Evolutionary conservation across 1,140 invertebrate species (phyloP), one percentile per base, ranked within the genome.

Genomic region (Polyergus mexicanus): DNA sequence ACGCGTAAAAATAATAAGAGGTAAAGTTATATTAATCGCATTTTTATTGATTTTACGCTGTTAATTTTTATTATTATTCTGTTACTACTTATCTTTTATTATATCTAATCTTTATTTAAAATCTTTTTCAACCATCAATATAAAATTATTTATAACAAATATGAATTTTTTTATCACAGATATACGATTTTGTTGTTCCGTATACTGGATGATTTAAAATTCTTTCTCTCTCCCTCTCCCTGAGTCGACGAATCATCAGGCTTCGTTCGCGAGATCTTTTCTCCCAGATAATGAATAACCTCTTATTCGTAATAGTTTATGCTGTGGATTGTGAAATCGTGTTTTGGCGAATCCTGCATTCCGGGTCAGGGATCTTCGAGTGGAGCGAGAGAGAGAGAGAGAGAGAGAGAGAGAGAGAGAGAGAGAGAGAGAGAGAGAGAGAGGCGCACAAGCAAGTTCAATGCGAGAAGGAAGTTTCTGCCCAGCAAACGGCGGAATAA

Each of bases 381-480:
- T 32, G 65, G 66, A 85, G 69, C 28, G 68, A 68, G 63, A 38
- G 35, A 38, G 35, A 38, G 1, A 28, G 38, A 41, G 41, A 38
- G 7, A 10, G 41, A 41, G 10, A 0, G 41, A 47, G 4, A 47
- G 47, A 51, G 47, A n/a, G n/a, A n/a, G 68, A 68, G 63, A 38
- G 35, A 38, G 35, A 38, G 1, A 28, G 38, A 41, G 41, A 38
- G 7, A 10, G 41, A 41, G 10, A 0, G 41, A 47, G 4, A 47
- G 47, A 51, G 47, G 58, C 62, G 25, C 38, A 38, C 58, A 58
- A 16, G 68, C 90, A 92, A 91, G 91, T 92, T 92, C 92, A 92
- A 92, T 91, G 90, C 86, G 85, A 92, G 84, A 35, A 80, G 77
- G 87, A 84, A 90, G 66, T 76, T 58, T 56, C 41, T 51, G 74